Evolutionary conservation across 2,888 invertebrate species (phyloP).

Genomic region (Spilarctia lutea): DNA sequence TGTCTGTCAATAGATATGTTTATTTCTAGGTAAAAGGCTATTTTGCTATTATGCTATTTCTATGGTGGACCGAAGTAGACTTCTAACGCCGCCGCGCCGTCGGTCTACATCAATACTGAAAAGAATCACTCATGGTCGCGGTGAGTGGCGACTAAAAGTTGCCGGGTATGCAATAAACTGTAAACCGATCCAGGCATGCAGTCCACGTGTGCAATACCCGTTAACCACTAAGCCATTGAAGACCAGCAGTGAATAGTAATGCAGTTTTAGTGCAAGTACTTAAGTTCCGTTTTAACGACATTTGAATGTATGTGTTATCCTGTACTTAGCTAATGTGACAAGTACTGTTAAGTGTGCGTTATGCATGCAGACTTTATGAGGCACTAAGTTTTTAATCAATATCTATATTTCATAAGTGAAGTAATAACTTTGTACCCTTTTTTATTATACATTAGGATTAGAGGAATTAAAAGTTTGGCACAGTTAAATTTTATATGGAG

Average conservation of each 20-base stretch:
- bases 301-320: slow-evolving; percentile 14
- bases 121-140: too few relatives aligned
- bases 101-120: background rate
- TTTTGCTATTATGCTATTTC: too few relatives aligned
- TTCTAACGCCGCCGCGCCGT: too few relatives aligned
- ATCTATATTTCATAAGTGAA: background rate
- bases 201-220: slow-evolving; percentile 59
- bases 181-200: slow-evolving; percentile 51
- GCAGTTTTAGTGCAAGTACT: slow-evolving; percentile 21
- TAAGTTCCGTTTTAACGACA: slow-evolving; percentile 21
- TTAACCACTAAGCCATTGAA: slow-evolving; percentile 49
- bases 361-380: background rate
- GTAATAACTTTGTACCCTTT: too few relatives aligned
- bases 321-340: slow-evolving; percentile 7
- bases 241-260: slow-evolving; percentile 53
- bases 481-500: too few relatives aligned
- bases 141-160: background rate
- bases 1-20: too few relatives aligned
- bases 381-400: background rate
- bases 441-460: too few relatives aligned
- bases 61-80: too few relatives aligned
- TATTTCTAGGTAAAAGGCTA: background rate
- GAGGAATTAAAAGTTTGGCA: too few relatives aligned
- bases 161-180: background rate
- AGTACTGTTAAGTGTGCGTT: background rate